Percentiles rank a stretch among this genome's conserved stretches.
phyloP scores from a whole-genome alignment of 2,797 vertebrate species.

The Melanotaenia nigrans region DNA sequence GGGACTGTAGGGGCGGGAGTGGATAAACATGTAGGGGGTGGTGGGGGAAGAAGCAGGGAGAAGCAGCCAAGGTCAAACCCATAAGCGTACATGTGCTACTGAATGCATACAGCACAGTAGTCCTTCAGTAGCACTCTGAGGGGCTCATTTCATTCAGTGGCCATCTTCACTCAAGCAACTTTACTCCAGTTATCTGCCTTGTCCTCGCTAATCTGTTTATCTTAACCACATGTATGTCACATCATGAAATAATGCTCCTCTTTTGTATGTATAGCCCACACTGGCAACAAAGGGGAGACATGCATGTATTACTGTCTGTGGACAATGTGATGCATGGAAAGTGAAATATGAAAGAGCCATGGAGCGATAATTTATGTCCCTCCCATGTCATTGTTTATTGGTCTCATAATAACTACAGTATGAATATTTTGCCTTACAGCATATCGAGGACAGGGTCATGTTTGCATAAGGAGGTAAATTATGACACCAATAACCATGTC shows the following conservation, averaged over 20 bases:
- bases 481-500: slow-evolving; percentile 76
- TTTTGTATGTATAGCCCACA: slow-evolving; percentile 49
- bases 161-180: slow-evolving; percentile 5
- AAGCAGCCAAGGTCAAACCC: slow-evolving; percentile 73
- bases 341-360: slow-evolving; percentile 61
- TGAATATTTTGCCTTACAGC: slow-evolving; percentile 76
- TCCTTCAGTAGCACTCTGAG: slow-evolving; percentile 38
- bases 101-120: slow-evolving; percentile 35
- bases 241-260: slow-evolving; percentile 50
- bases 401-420: slow-evolving; percentile 74
- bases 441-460: slow-evolving; percentile 79
- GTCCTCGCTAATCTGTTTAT: slow-evolving; percentile 51
- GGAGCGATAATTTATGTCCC: slow-evolving; percentile 70
- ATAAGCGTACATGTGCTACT: slow-evolving; percentile 57
- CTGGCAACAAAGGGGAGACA: slow-evolving; percentile 32
- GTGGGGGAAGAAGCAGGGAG: slow-evolving; percentile 14
- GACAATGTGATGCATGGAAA: slow-evolving; percentile 17
- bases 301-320: slow-evolving; percentile 9
- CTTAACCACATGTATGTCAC: slow-evolving; percentile 60
- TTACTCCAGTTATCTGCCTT: slow-evolving; percentile 20
- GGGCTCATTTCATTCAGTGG: slow-evolving; percentile 14
- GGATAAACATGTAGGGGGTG: slow-evolving; percentile 39
- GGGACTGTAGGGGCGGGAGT: slow-evolving; percentile 47
- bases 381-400: slow-evolving; percentile 72
- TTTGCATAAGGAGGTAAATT: slow-evolving; percentile 83